Percentiles rank a stretch among this genome's conserved stretches.
These are phyloP conservation scores for Vulpes vulpes DNA, from an alignment of 2,113 vertebrate species.

Conservation along the genomic window DNA sequence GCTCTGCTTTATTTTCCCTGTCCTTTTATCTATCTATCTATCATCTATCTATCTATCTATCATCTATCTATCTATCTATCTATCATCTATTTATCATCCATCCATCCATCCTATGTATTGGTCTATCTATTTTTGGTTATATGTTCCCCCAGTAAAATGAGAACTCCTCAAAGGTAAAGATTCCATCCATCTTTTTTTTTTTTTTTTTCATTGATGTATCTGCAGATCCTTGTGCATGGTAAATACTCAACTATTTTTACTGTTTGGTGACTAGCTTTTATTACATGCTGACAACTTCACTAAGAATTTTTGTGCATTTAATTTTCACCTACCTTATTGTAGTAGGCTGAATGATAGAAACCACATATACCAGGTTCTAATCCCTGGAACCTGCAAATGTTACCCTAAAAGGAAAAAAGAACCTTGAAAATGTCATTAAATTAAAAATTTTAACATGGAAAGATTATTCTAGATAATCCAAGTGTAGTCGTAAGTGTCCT, in stretches of 20 bases:
- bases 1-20: not conserved
- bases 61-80: not conserved
- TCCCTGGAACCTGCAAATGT: not conserved
- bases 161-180: not conserved
- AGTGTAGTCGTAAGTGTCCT: not conserved
- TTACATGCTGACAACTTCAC: not conserved
- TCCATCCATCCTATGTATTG: not conserved
- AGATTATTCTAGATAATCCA: not conserved
- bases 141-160: not conserved
- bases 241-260: not conserved
- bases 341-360: not conserved
- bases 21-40: not conserved
- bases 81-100: not conserved
- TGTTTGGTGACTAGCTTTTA: not conserved
- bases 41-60: no score
- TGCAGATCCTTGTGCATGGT: not conserved
- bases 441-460: not conserved
- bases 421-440: not conserved
- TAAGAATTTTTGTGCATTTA: not conserved
- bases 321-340: not conserved
- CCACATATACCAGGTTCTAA: not conserved
- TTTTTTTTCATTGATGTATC: not conserved
- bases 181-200: not conserved
- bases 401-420: not conserved
- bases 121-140: not conserved